Base-by-base conservation (phyloP, 1,140 invertebrate species). In the Semibalanus balanoides region DNA sequence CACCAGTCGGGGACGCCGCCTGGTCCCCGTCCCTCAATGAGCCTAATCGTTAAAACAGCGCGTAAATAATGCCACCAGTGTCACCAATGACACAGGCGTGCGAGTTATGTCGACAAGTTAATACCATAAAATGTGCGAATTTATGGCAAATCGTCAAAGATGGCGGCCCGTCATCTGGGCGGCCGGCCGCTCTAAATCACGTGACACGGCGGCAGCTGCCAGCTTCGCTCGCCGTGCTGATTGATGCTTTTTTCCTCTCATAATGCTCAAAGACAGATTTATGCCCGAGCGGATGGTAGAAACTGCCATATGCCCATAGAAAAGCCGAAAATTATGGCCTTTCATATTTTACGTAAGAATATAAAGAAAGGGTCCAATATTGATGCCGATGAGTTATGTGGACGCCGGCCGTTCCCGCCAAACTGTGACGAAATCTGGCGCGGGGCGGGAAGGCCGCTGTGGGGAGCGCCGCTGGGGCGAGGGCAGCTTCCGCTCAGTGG, bases 301-400 rank as follows among this genome's bases (percentile, higher is more conserved):
- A 64, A 64, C 51, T 64, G 51, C 51, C 51, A 64, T 64, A 64
- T 64, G 51, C 51, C 51, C 51, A 64, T 64, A 64, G 51, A 64
- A 64, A 64, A 25, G 51, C 51, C 51, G 51, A 64, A 64, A 64
- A 64, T 64, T 64, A 64, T 64, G 51, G 51, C 51, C 51, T 64
- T 64, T 64, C 51, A 64, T 64, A 64, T 64, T 64, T 64, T 64
- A 64, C 51, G 51, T 64, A 64, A 64, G 51, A 64, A 64, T 64
- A 64, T 64, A 64, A 64, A 64, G 51, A 64, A 64, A 64, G 51
- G 51, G 11, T 64, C 51, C 51, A 64, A 64, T 64, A 64, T 64
- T 64, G 51, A 64, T 25, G 51, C 51, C 51, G 51, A 64, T 64
- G 51, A 64, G 51, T 64, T 64, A 64, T 64, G 51, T 25, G 51